Percentiles rank a stretch among this genome's conserved stretches.
Evolutionary conservation across 1,140 invertebrate genomes (phyloP).

Genomic region (Ceratitis capitata): DNA sequence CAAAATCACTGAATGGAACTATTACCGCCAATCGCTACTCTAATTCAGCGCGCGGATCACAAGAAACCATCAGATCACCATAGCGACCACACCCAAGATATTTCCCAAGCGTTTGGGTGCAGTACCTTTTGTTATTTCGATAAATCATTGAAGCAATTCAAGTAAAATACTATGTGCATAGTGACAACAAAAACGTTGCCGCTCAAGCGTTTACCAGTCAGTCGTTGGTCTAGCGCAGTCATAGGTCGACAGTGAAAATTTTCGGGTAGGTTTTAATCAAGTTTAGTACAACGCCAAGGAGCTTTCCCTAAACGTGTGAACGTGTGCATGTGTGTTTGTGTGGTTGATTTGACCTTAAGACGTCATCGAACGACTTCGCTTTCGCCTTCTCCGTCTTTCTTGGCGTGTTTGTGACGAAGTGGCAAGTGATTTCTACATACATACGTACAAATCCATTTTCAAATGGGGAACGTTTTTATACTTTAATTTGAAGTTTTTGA

Average conservation of each 20-base stretch:
- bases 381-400: background rate
- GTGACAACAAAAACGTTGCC: slow-evolving; percentile 31
- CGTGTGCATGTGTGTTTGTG: background rate
- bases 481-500: background rate
- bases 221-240: background rate
- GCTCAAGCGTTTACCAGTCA: background rate
- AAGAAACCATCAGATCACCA: slow-evolving; percentile 60
- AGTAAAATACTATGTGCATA: background rate
- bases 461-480: background rate
- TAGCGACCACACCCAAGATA: slow-evolving; percentile 45
- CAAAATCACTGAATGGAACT: slow-evolving; percentile 21
- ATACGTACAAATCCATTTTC: too few species aligned
- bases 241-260: background rate
- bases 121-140: slow-evolving; percentile 60
- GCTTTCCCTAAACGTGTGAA: too few species aligned
- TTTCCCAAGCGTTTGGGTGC: slow-evolving; percentile 42
- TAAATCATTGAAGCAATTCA: slow-evolving; percentile 54
- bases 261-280: background rate
- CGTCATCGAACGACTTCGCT: background rate
- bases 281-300: background rate
- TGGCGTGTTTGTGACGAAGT: background rate
- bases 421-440: slow-evolving; percentile 1
- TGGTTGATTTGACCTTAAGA: background rate
- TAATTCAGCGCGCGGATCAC: slow-evolving; percentile 41
- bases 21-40: background rate